Evolutionary conservation across 2,113 vertebrate genomes (phyloP).

Genomic region (Labrus mixtus): DNA sequence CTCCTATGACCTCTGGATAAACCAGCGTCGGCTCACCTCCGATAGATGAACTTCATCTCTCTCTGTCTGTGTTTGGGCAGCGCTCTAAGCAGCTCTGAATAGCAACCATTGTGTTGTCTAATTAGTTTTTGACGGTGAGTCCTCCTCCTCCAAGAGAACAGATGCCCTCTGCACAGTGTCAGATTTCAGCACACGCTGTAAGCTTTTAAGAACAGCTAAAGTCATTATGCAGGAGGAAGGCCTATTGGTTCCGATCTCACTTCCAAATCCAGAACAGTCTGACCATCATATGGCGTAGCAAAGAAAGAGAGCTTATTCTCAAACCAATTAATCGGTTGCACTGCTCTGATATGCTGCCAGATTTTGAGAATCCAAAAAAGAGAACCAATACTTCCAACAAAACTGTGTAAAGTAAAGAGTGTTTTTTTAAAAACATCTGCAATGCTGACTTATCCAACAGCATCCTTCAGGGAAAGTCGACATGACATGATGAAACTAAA

Average conservation of each 20-base stretch:
- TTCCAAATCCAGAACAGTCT: slow-evolving; percentile 7
- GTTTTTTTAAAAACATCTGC: not conserved
- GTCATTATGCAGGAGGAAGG: slow-evolving; percentile 43
- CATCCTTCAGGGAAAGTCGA: not conserved
- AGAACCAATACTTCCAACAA: not conserved
- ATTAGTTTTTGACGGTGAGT: slow-evolving; percentile 65
- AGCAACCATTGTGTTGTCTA: slow-evolving; percentile 62
- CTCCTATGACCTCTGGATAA: not conserved
- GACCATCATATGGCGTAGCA: not conserved
- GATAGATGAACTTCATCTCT: slow-evolving; percentile 2
- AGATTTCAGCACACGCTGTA: slow-evolving; percentile 59
- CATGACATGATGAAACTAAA: not conserved
- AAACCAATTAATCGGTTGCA: not conserved
- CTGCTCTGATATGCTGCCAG: not conserved
- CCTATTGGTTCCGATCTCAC: slow-evolving; percentile 19
- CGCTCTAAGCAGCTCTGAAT: slow-evolving; percentile 46
- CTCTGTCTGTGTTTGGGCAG: not conserved
- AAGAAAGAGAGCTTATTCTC: not conserved
- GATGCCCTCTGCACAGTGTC: slow-evolving; percentile 62
- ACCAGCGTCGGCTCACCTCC: not conserved
- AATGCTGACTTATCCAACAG: not conserved
- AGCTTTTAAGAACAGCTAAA: slow-evolving; percentile 68
- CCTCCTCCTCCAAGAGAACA: slow-evolving; percentile 57
- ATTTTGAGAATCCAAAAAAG: not conserved
- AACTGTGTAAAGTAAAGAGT: no score